A percentile compares a stretch with the other conserved stretches of the same genome.
Evolutionary conservation across 1,140 invertebrate species (phyloP).

Genomic region (Eriocheir sinensis): DNA sequence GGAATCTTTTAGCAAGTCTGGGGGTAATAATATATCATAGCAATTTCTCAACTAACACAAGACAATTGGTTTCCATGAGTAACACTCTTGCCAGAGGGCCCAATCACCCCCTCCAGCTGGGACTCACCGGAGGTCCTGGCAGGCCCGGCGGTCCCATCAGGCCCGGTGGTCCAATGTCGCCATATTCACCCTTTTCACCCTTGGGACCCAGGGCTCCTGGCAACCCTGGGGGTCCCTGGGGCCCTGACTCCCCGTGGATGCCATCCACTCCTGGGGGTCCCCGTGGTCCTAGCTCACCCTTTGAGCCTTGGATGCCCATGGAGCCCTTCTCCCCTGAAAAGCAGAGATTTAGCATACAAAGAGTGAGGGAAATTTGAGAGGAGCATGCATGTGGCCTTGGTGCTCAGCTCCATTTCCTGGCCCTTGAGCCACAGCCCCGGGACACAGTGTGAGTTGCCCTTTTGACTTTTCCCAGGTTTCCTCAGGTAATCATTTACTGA

Average conservation of each 20-base stretch:
- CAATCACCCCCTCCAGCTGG: neutral
- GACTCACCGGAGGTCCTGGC: conserved; percentile 85
- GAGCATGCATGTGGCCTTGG: too few relatives aligned
- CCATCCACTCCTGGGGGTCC: conserved; percentile 83
- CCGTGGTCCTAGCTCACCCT: conserved; percentile 84
- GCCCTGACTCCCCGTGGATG: conserved; percentile 78
- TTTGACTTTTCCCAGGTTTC: too few relatives aligned
- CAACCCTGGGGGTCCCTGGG: conserved; percentile 78
- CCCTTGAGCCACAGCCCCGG: too few relatives aligned
- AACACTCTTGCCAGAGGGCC: neutral
- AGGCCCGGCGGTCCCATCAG: conserved; percentile 87
- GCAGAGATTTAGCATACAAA: neutral
- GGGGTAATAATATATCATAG: too few relatives aligned
- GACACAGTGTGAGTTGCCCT: too few relatives aligned
- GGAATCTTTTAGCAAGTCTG: too few relatives aligned
- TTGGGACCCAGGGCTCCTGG: conserved; percentile 74
- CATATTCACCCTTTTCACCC: conserved; percentile 84
- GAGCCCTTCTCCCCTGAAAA: conserved; percentile 82
- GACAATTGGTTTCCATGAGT: neutral
- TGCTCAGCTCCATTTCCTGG: too few relatives aligned
- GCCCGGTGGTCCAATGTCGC: conserved; percentile 86
- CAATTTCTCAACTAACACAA: too few relatives aligned
- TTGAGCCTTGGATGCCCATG: conserved; percentile 82
- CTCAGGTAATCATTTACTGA: too few relatives aligned
- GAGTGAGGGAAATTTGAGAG: too few relatives aligned